Conservation (phyloP, 92 coral and sea anemone genomes). For the Siderastrea radians region DNA sequence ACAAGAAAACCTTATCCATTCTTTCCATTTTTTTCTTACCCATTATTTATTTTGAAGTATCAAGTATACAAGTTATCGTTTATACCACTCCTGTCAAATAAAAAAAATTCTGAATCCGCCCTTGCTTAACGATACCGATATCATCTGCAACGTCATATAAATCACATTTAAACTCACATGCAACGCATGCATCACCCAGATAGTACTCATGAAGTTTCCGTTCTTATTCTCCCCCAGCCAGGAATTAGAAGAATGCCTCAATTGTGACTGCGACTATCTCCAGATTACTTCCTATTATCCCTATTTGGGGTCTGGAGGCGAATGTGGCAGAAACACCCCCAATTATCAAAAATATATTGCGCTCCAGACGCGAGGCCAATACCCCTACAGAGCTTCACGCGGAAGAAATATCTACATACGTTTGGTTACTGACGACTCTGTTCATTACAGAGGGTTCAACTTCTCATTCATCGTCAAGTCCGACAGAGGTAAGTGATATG, state of each 20-base stretch:
- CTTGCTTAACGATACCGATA: too few species aligned
- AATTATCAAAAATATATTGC: neutral
- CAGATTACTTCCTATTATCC: too few species aligned
- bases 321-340: neutral
- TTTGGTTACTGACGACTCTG: conserved; percentile 11
- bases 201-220: too few species aligned
- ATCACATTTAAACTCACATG: too few species aligned
- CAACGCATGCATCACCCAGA: too few species aligned
- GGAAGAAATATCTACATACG: neutral
- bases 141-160: too few species aligned
- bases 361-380: neutral
- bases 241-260: neutral
- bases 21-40: too few species aligned
- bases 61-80: too few species aligned
- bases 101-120: too few species aligned
- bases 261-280: conserved; percentile 9
- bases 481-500: neutral
- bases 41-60: too few species aligned
- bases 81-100: too few species aligned
- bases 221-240: neutral
- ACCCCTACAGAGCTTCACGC: neutral
- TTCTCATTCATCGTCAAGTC: neutral
- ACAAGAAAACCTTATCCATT: too few species aligned
- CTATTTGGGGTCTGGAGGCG: neutral
- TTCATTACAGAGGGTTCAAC: conserved; percentile 14